These are phyloP conservation scores for Gobio occitaniae DNA, from an alignment of 2,797 vertebrate species.

Conservation along the genomic window DNA sequence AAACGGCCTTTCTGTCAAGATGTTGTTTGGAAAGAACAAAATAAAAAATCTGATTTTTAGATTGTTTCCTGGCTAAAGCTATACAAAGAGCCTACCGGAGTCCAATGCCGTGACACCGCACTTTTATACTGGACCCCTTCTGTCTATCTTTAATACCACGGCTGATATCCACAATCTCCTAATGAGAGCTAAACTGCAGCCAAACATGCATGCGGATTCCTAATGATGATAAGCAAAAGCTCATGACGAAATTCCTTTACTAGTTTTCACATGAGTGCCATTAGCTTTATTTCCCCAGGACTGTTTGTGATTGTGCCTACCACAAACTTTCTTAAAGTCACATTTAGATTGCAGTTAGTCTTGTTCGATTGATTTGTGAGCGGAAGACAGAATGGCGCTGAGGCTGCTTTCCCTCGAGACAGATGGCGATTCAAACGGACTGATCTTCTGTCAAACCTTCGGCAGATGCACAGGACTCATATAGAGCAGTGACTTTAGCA, in stretches of 20 bases:
- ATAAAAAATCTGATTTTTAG: background rate
- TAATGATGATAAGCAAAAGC: background rate
- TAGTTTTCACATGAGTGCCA: background rate
- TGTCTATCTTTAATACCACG: background rate
- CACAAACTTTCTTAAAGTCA: background rate
- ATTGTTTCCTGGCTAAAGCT: background rate
- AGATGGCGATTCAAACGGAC: conserved; percentile 1
- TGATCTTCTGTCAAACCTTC: background rate
- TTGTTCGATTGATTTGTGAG: background rate
- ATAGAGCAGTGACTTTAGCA: background rate
- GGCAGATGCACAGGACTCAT: background rate
- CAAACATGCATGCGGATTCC: background rate
- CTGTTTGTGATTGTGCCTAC: background rate
- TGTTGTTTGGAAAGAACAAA: background rate
- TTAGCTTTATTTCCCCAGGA: background rate
- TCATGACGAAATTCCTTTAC: background rate
- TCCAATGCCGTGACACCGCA: background rate
- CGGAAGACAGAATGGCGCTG: background rate
- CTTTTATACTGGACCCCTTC: background rate
- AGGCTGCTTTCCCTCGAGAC: background rate
- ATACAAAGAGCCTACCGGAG: background rate
- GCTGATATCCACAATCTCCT: background rate
- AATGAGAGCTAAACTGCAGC: background rate
- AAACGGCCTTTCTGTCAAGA: background rate
- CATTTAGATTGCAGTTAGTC: background rate